Evolutionary conservation across 2,888 invertebrate genomes (phyloP), one percentile per base, ranked within the genome.

Genomic region (Archips xylosteana): DNA sequence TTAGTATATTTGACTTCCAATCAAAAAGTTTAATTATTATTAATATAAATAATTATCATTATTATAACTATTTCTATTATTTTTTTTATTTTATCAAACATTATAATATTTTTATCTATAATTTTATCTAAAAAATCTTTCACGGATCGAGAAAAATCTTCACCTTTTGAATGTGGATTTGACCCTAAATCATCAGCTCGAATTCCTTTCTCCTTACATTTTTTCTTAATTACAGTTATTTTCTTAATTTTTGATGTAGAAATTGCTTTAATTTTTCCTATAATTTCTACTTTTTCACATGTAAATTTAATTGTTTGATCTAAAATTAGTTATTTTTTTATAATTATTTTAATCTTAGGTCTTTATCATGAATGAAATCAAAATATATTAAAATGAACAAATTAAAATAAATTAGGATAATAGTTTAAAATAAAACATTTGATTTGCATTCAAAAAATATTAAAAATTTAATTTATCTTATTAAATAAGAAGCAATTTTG

Each of bases 161-260:
- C 95, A 0, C 96, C 96, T 0, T 96, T 96, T 83, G 96, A 96
- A 88, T 91, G 91, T 81, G 91, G 91, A 82, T 92, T 91, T 85
- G 89, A 91, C 0, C 89, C 91, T 1, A 89, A 86, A 87, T 89
- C 87, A 0, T 84, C 84, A 8, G 85, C 91, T 6, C 90, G 91
- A 74, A 89, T 89, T 75, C 91, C 91, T 0, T 92, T 92, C 78
- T 92, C 91, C 0, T 6, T 91, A 69, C 91, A 91, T 95, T 96
- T 92, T 95, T 96, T 92, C 85, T 95, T 97, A 94, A 95, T 96
- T 87, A 95, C 96, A 51, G 90, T 96, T 86, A 95, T 97, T 92
- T 96, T 96, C 85, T 89, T 96, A 94, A 96, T 97, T 92, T 97
- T 96, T 94, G 96, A 96, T 94, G 95, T 96, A 75, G 96, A 96